These are phyloP conservation scores for Homarus gammarus DNA, from an alignment of 2,888 invertebrate genomes.

Conservation along the genomic window DNA sequence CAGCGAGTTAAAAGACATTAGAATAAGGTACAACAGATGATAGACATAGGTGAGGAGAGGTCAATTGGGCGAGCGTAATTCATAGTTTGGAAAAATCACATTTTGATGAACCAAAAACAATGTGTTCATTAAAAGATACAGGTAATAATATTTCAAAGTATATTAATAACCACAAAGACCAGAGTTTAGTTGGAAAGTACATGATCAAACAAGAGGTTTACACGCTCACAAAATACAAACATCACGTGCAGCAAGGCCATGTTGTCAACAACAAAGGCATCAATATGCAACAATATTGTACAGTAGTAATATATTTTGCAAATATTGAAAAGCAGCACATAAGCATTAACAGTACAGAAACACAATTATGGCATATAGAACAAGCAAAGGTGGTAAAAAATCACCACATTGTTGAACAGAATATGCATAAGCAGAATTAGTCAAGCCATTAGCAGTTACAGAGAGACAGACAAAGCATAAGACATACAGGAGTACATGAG, in stretches of 20 bases:
- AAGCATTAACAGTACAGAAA: neutral
- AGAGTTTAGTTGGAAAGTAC: neutral
- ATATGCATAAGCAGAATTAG: neutral
- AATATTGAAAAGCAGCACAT: neutral
- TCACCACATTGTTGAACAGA: neutral
- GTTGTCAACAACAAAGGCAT: neutral
- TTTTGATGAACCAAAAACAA: neutral
- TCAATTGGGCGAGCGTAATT: neutral
- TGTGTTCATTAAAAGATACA: neutral
- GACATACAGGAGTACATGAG: neutral
- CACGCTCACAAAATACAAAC: neutral
- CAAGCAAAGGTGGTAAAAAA: neutral
- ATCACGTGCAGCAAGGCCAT: neutral
- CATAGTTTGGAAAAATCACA: neutral
- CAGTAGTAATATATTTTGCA: neutral
- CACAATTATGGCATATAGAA: neutral
- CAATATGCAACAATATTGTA: neutral
- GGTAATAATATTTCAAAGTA: neutral
- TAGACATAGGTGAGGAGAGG: neutral
- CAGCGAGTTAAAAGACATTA: neutral
- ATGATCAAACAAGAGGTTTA: neutral
- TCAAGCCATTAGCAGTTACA: neutral
- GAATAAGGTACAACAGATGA: neutral
- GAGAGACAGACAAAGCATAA: neutral
- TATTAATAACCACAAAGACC: neutral